Evolutionary conservation across 2,797 vertebrate genomes (phyloP).

Genomic region (Natrix natrix): DNA sequence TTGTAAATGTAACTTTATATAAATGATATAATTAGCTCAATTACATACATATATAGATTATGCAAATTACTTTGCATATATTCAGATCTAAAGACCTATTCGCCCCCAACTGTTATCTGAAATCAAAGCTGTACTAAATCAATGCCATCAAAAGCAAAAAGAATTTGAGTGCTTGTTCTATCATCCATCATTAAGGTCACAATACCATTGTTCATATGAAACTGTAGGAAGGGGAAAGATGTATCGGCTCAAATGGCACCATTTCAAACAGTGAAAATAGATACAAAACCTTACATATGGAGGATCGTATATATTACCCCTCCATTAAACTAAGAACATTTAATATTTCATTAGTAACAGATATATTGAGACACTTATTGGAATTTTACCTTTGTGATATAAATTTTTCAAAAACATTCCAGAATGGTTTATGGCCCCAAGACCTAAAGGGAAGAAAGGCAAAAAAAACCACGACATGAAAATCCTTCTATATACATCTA

Average conservation of each 20-base stretch:
- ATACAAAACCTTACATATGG: background rate
- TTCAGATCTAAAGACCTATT: background rate
- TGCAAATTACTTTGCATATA: background rate
- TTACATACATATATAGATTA: background rate
- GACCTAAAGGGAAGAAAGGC: background rate
- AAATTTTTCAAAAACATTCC: slow-evolving; percentile 12
- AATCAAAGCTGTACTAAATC: background rate
- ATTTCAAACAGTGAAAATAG: background rate
- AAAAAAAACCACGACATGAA: background rate
- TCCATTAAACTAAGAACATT: background rate
- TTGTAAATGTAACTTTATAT: background rate
- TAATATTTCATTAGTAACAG: background rate
- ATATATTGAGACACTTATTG: background rate
- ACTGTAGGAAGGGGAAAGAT: too few species aligned
- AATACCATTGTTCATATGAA: background rate
- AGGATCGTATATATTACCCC: too few species aligned
- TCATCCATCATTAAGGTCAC: background rate
- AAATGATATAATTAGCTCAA: background rate
- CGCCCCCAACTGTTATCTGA: background rate
- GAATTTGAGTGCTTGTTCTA: background rate
- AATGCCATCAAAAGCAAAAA: background rate
- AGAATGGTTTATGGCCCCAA: background rate
- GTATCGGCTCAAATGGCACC: too few species aligned
- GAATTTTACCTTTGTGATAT: slow-evolving; percentile 12
- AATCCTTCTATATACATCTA: background rate